Evolutionary conservation across 2,888 invertebrate species (phyloP), one percentile per base, ranked within the genome.

Genomic region (Temnothorax ravouxi): DNA sequence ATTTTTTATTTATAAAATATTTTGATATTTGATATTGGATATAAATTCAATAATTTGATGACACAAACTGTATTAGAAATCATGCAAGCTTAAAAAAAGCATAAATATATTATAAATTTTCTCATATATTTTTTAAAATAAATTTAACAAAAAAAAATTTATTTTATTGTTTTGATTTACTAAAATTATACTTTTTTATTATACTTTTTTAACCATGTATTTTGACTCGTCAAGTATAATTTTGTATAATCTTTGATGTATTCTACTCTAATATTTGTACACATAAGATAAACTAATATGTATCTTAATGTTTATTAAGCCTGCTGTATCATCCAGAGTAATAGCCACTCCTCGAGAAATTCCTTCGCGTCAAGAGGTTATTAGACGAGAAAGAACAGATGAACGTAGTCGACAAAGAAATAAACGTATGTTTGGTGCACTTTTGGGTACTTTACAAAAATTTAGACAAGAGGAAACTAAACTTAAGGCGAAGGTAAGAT

Each of bases 391-490:
- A 98, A 95, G 97, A 97, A 96, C 96, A 11, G 99, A 99, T 94
- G 97, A 97, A 88, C 97, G 97, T 92, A 98, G 97, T 25, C 96
- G 97, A 85, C 97, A 96, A 38, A 96, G 99, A 88, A 99, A 99
- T 95, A 96, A 98, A 87, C 96, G 99, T 83, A 99, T 99, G 97
- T 99, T 99, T 95, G 99, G 99, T 11, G 97, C 99, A 29, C 95
- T 99, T 62, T 95, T 99, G 77, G 99, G 99, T 5, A 99, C 99
- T 18, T 95, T 99, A 90, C 98, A 99, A 94, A 98, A 98, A 95
- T 99, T 99, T 94, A 97, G 98, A 92, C 98, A 98, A 93, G 99
- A 99, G 93, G 99, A 99, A 95, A 98, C 98, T 82, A 97, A 97
- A 80, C 95, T 98, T 88, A 98, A 98, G 95, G 97, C 97, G 91